phyloP scores from a whole-genome alignment of 1,140 invertebrate species.

The Pseudomyrmex pallidus region DNA sequence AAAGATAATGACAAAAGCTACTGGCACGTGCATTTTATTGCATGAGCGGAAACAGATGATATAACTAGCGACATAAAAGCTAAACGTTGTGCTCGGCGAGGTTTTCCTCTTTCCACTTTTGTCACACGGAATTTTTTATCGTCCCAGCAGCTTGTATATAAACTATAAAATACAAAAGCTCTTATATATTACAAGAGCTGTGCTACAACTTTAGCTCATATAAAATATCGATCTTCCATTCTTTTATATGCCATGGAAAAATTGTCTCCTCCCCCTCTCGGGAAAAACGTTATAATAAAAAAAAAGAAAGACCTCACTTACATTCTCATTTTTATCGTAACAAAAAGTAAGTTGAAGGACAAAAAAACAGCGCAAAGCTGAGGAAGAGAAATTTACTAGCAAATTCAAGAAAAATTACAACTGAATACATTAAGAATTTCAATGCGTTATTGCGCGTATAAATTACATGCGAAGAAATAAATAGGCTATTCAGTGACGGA shows the following conservation, averaged over 20 bases:
- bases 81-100: too few relatives aligned
- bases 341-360: not conserved
- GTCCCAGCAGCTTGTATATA: not conserved
- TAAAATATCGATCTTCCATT: not conserved
- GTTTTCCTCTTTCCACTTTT: too few relatives aligned
- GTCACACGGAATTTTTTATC: not conserved
- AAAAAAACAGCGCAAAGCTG: not conserved
- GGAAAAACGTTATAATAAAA: not conserved
- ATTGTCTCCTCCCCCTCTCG: not conserved
- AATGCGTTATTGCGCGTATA: not conserved
- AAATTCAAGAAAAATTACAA: not conserved
- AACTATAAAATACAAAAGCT: constrained; percentile 1
- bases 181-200: not conserved
- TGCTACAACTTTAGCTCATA: not conserved
- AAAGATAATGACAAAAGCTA: too few relatives aligned
- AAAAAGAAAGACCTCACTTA: not conserved
- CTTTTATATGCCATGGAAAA: not conserved
- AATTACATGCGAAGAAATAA: too few relatives aligned
- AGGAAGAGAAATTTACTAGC: not conserved
- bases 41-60: too few relatives aligned
- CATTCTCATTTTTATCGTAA: not conserved
- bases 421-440: not conserved
- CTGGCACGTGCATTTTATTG: too few relatives aligned
- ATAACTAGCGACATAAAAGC: not conserved
- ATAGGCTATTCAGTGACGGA: too few relatives aligned